Evolutionary conservation across 2,888 invertebrate genomes (phyloP), one percentile per base, ranked within the genome.

Genomic region (Hofmannophila pseudospretella): DNA sequence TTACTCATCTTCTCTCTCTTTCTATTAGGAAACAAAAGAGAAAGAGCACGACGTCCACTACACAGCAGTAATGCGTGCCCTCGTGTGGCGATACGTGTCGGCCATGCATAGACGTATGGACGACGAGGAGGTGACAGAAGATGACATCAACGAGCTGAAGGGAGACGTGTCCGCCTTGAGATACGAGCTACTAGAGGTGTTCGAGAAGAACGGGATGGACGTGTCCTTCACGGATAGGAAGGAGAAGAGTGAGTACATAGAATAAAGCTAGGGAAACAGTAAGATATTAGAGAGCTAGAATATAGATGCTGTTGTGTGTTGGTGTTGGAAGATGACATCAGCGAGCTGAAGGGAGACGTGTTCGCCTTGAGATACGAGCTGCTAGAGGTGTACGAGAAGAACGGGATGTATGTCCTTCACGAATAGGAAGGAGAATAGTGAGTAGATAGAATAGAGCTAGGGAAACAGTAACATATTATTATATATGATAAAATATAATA

Each of bases 61-160:
- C 63, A 90, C 91, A 1, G 91, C 92, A 0, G 96, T 97, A 1
- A 97, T 97, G 93, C 89, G 94, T 14, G 94, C 97, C 1, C 76
- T 98, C 10, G 95, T 97, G 14, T 97, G 97, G 94, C 90, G 98
- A 0, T 97, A 97, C 76, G 92, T 98, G 5, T 94, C 96, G 5
- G 91, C 93, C 8, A 94, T 94, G 88, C 96, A 97, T 63, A 89
- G 94, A 28, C 92, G 92, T 66, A 90, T 91, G 62, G 95, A 96
- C 51, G 93, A 94, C 52, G 94, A 93, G 34, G 90, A 93, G 0
- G 96, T 98, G 0, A 96, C 96, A 0, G 98, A 98, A 70, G 98
- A 98, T 54, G 79, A 95, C 55, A 90, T 98, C 42, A 97, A 97
- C 59, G 98, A 98, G 78, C 91, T 98, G 19, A 98, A 98, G 73